Percentiles rank a stretch among this genome's conserved stretches.
Conservation (phyloP, 2,888 invertebrate species). For the Pandemis corylana region DNA sequence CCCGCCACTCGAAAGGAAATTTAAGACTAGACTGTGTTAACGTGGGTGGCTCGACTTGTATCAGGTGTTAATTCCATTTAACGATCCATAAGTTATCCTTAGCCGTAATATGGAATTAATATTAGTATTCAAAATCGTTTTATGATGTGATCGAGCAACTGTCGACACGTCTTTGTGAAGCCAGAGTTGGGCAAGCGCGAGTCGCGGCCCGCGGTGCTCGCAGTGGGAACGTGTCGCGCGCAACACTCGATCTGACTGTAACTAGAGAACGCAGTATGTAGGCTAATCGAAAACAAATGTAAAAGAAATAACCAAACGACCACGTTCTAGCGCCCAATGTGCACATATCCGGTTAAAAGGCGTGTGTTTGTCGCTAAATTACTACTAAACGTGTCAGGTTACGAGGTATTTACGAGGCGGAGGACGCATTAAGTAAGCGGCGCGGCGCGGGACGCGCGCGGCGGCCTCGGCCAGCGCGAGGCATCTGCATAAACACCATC, state of each 20-base stretch:
- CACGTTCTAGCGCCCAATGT: constrained; percentile 18
- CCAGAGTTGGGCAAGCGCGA: not conserved
- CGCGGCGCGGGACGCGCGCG: constrained; percentile 20
- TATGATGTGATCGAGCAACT: constrained; percentile 15
- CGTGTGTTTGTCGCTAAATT: constrained; percentile 29
- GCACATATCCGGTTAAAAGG: constrained; percentile 27
- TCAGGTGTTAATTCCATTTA: constrained; percentile 23
- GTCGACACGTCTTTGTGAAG: constrained; percentile 10
- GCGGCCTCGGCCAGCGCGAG: constrained; percentile 39
- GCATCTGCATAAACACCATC: constrained; percentile 46
- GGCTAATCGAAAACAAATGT: constrained; percentile 39
- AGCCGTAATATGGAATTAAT: constrained; percentile 23
- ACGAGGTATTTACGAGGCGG: constrained; percentile 28
- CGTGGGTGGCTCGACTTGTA: not conserved
- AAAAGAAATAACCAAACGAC: constrained; percentile 27
- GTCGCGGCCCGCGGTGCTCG: too few species aligned
- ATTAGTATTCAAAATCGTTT: constrained; percentile 13
- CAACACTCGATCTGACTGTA: constrained; percentile 24
- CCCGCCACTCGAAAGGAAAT: not conserved
- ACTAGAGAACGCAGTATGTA: constrained; percentile 36
- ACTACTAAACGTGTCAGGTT: constrained; percentile 29
- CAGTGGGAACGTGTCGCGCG: constrained; percentile 9
- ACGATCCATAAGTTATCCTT: constrained; percentile 25
- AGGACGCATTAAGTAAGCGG: constrained; percentile 22
- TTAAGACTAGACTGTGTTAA: not conserved